Base-by-base conservation (phyloP, 1,140 invertebrate species). In the Drosophila jambulina region DNA sequence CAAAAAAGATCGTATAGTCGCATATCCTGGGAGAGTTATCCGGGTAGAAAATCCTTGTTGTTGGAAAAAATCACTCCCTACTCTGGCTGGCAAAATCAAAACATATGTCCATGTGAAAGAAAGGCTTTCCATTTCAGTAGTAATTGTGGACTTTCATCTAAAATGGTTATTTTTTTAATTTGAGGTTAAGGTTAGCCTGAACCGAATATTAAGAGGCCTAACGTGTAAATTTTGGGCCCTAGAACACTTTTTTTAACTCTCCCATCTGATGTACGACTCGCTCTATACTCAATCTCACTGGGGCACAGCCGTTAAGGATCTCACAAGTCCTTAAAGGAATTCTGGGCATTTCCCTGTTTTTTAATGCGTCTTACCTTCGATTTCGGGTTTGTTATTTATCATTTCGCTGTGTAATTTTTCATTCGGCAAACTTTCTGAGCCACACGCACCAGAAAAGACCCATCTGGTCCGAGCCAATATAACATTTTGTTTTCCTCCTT, bases 311-410 rank as follows among this genome's bases (percentile, higher is more conserved):
- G 76, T 42, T 61, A n/a, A 58, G 59, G 43, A 27, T 59, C 42
- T 40, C 70, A 75, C 57, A 65, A 48, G 43, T 75, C 17, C 45
- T 54, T 36, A 25, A 54, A 48, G 29, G 4, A 51, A 46, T 49
- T 38, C 25, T 9, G 25, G 42, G 48, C n/a, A 60, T 42, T 40
- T 38, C 15, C 17, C 9, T 9, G 23, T 62, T 79, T 67, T 57
- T 80, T 75, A 70, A 70, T 65, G 40, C 21, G 29, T 23, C 60
- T 58, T 59, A 49, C 42, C 51, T 59, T 71, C 43, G 67, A 36
- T 71, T 77, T 72, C 72, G 58, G 86, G 42, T 68, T 49, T 64
- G 67, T 91, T 87, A 91, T 91, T 91, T 91, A 91, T 91, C 87
- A 91, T 91, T 91, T 23, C 46, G 15, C 56, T 32, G 46, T 45